Evolutionary conservation across 1,140 invertebrate genomes (phyloP), one percentile per base, ranked within the genome.

Genomic region (Orussus abietinus): DNA sequence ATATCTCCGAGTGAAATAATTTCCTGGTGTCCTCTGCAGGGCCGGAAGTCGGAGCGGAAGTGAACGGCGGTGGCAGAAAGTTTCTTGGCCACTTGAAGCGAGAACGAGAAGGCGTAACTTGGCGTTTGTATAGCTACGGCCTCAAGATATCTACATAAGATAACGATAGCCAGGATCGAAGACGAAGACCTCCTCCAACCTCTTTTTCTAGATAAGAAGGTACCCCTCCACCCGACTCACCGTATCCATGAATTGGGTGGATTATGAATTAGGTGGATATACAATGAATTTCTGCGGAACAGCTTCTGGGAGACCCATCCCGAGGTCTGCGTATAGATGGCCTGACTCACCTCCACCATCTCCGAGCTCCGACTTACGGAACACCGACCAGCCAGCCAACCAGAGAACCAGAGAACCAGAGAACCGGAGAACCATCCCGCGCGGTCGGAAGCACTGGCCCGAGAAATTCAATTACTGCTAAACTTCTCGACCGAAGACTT

Each of bases 381-480:
- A 12, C 20, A 3, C 14, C 20, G 18, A n/a, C 28, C 22, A 31
- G 5, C 34, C 19, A 15, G 3, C 10, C 21, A 22, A 18, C 13
- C 39, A 51, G 36, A 45, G 57, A 55, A 47, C 54, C 59, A 55
- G 53, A 49, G 22, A 25, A 25, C 22, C 22, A n/a, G n/a, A 6
- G 6, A 25, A 7, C n/a, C 22, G n/a, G 22, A 6, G 51, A 41
- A 59, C 51, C 51, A 57, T 60, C 57, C 62, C 57, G 55, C 54
- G 49, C 54, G 55, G 59, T 59, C 54, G 51, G 56, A 68, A 62
- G 62, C 65, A 69, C 57, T 67, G 62, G 64, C 58, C 64, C 64
- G 65, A 69, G 65, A 66, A 69, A 68, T 68, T 69, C 64, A 69
- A 69, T 69, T 69, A 68, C 65, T 64, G 57, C 64, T 62, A 63